Base-by-base conservation (phyloP, 2,888 invertebrate species). In the Ceriagrion tenellum region DNA sequence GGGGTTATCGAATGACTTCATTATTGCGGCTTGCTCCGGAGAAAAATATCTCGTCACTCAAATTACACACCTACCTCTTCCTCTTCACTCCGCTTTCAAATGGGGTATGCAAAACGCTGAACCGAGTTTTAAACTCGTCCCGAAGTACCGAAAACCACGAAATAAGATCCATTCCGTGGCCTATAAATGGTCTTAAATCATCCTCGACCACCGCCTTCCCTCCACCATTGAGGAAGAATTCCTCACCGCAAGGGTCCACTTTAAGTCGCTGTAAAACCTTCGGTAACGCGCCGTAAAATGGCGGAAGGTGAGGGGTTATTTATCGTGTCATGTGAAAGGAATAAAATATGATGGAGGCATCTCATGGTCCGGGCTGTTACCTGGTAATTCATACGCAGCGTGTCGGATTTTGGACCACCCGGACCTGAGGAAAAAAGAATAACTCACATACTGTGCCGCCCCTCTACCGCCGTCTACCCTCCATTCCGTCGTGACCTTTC, bases 401-500 rank as follows among this genome's bases (percentile, higher is more conserved):
- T 93, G 69, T 69, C 59, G 69, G 40, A 69, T 69, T 91, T 91
- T 40, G 91, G 93, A 93, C 93, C 93, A 93, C 93, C 93, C 69
- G 47, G 69, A 63, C 35, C 35, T 55, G 16, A 26, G 30, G 35
- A 74, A 69, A 69, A 93, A 69, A 69, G 20, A 69, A 69, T 47
- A 47, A 47, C n/a, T 55, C 26, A n/a, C 47, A 63, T 69, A 40
- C 69, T 0, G 63, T 30, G 91, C 47, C 88, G 59, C 59, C 40
- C 35, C n/a, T n/a, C n/a, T n/a, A n/a, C n/a, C n/a, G n/a, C n/a
- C 81, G 30, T 12, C 81, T 0, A 16, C 89, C 55, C 55, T 93
- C 93, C 81, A 30, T 93, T 93, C 93, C 93, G 26, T 69, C 69
- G 35, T 93, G 69, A 93, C 93, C 47, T 93, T 93, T 93, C 47